Conservation (phyloP, 2,797 vertebrate genomes). For the Falco columbarius region DNA sequence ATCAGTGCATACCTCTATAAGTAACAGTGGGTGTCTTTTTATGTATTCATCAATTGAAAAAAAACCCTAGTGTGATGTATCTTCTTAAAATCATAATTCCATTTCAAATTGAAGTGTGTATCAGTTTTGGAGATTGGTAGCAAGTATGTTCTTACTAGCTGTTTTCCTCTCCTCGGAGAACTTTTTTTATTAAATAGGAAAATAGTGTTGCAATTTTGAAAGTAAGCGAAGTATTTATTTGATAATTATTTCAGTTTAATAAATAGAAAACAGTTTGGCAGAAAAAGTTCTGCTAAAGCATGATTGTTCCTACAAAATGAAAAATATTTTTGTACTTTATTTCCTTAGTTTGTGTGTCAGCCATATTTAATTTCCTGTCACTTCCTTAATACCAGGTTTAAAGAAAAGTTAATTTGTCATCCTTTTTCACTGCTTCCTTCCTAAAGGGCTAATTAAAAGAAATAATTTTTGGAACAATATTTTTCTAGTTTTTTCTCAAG, state of each 20-base stretch:
- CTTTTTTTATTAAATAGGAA: not conserved
- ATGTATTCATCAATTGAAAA: not conserved
- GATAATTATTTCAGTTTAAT: not conserved
- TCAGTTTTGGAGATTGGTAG: not conserved
- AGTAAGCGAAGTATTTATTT: not conserved
- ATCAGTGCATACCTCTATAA: not conserved
- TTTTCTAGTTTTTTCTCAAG: not conserved
- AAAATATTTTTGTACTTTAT: not conserved
- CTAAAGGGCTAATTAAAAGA: not conserved
- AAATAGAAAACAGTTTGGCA: not conserved
- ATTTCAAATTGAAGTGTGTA: not conserved
- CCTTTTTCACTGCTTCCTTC: not conserved
- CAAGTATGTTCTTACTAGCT: not conserved
- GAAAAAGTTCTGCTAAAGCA: not conserved
- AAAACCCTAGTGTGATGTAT: not conserved
- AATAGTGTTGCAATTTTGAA: not conserved
- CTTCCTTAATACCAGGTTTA: not conserved
- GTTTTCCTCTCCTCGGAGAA: not conserved
- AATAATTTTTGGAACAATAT: not conserved
- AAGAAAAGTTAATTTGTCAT: not conserved
- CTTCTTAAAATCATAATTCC: not conserved
- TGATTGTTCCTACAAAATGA: not conserved
- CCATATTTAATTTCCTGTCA: not conserved
- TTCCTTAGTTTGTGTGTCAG: not conserved
- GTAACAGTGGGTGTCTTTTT: not conserved